These are phyloP conservation scores for Oithona nana DNA, from an alignment of 2,888 invertebrate genomes.

Conservation along the genomic window DNA sequence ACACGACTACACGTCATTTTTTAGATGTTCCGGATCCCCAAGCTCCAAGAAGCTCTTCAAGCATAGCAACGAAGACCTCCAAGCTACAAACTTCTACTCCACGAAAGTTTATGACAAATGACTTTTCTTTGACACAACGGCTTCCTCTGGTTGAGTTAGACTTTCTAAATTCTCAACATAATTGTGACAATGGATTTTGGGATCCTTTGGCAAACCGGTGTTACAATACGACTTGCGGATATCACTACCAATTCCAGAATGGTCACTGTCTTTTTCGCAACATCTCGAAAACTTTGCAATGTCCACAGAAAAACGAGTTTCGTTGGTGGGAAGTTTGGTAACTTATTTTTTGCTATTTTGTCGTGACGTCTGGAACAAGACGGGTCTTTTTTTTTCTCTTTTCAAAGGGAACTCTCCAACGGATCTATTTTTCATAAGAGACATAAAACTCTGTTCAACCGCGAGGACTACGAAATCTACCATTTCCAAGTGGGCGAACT, in stretches of 20 bases:
- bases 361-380: too few relatives aligned
- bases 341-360: too few relatives aligned
- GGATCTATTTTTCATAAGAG: background rate
- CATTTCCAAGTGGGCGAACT: background rate
- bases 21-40: too few relatives aligned
- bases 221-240: background rate
- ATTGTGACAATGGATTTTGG: background rate
- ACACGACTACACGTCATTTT: too few relatives aligned
- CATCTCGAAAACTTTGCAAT: too few relatives aligned
- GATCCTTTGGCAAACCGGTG: background rate
- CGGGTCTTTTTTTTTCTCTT: too few relatives aligned
- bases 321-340: background rate
- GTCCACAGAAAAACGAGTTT: too few relatives aligned
- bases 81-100: too few relatives aligned
- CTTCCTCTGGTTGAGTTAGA: background rate
- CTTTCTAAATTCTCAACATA: background rate
- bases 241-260: background rate
- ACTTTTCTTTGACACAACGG: background rate
- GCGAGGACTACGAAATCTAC: background rate
- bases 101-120: background rate
- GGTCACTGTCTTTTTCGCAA: background rate
- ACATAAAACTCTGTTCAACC: background rate
- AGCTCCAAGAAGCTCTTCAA: too few relatives aligned
- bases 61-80: too few relatives aligned
- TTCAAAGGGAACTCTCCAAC: background rate